phyloP scores from a whole-genome alignment of 2,797 vertebrate species.

The Onychomys leucogaster region DNA sequence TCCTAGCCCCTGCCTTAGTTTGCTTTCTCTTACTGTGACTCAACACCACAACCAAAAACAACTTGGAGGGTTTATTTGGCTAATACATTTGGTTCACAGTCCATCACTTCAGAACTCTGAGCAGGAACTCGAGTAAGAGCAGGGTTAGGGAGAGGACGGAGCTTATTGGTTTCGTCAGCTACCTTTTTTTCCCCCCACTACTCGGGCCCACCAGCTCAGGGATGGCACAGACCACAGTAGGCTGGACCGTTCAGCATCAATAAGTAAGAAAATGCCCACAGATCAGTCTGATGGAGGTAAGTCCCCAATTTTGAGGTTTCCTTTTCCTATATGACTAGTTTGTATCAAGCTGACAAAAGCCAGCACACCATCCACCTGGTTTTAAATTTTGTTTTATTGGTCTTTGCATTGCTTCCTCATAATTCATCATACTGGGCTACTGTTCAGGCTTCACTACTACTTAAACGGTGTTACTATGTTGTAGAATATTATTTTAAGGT shows the following conservation, averaged over 20 bases:
- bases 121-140: not conserved
- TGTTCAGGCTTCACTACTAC: not conserved
- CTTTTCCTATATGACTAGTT: not conserved
- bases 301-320: not conserved
- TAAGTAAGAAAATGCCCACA: not conserved
- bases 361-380: not conserved
- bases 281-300: not conserved
- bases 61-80: not conserved
- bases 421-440: not conserved
- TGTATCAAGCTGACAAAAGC: not conserved
- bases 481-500: too few relatives aligned
- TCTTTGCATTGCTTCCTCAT: not conserved
- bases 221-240: not conserved
- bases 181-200: not conserved
- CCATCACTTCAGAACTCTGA: not conserved
- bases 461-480: not conserved
- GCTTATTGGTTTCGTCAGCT: not conserved
- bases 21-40: not conserved
- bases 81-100: not conserved
- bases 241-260: not conserved
- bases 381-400: not conserved
- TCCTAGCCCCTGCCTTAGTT: not conserved
- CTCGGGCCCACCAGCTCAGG: not conserved
- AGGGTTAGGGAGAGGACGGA: not conserved
- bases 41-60: not conserved